Evolutionary conservation across 2,113 vertebrate genomes (phyloP).

Genomic region (Burhinus bistriatus): DNA sequence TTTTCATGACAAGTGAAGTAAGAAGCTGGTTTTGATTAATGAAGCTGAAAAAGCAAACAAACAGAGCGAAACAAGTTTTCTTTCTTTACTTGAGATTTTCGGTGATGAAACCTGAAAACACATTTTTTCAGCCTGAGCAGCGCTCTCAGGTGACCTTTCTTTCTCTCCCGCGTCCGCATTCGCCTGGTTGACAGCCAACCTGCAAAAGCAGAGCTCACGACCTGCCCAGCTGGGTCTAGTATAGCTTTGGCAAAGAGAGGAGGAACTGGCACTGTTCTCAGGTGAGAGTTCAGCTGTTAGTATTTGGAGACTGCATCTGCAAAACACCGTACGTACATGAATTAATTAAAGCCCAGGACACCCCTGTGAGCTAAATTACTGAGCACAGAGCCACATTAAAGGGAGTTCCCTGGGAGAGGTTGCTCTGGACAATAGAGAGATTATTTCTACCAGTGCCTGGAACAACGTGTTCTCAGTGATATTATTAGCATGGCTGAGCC

Average conservation of each 20-base stretch:
- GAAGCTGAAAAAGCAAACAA: not conserved
- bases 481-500: not conserved
- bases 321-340: not conserved
- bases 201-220: not conserved
- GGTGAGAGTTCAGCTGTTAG: not conserved
- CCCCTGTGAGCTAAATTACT: not conserved
- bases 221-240: not conserved
- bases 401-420: slow-evolving; percentile 13
- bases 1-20: not conserved
- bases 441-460: not conserved
- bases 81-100: not conserved
- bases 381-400: not conserved
- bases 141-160: not conserved
- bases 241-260: not conserved
- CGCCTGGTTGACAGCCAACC: not conserved
- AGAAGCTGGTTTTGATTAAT: not conserved
- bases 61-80: not conserved
- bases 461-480: not conserved
- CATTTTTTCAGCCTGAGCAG: not conserved
- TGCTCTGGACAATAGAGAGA: not conserved
- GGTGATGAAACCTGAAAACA: not conserved
- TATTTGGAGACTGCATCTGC: not conserved
- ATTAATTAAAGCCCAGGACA: not conserved
- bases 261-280: not conserved
- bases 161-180: rapidly evolving